Evolutionary conservation across 2,888 invertebrate genomes (phyloP).

Genomic region (Noctua janthe): DNA sequence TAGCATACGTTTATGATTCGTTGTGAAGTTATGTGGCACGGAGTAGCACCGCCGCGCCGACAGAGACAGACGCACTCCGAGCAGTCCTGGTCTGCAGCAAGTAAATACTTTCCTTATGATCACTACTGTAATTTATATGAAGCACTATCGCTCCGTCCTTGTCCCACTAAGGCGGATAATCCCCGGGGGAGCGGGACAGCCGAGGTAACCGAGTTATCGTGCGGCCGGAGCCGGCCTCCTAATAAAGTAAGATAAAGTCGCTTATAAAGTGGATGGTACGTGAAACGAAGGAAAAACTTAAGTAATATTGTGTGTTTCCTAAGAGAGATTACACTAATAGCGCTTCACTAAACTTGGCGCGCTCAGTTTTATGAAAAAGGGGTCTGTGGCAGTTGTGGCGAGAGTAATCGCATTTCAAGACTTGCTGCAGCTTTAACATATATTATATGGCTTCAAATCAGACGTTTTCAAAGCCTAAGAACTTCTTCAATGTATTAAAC

Average conservation of each 20-base stretch:
- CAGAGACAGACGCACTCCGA: not conserved
- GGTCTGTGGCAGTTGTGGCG: not conserved
- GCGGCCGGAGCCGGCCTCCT: conserved; percentile 46
- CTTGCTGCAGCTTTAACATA: conserved; percentile 3
- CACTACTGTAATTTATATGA: conserved; percentile 56
- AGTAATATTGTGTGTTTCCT: conserved; percentile 66
- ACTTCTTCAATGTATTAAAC: conserved; percentile 1
- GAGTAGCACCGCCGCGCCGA: not conserved
- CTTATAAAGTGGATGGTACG: conserved; percentile 64
- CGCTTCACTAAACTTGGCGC: conserved; percentile 41
- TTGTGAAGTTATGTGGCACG: conserved; percentile 2
- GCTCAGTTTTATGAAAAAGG: conserved; percentile 30
- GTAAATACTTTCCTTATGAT: conserved; percentile 31
- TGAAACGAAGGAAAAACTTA: conserved; percentile 58
- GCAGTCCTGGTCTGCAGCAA: conserved; percentile 5
- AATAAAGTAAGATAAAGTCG: conserved; percentile 68
- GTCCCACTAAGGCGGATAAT: conserved; percentile 43
- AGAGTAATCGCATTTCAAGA: conserved; percentile 18
- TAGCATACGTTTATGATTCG: conserved; percentile 22
- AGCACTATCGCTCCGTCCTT: conserved; percentile 55
- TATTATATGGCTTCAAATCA: conserved; percentile 28
- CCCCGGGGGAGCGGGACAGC: conserved; percentile 34
- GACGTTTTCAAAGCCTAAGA: conserved; percentile 16
- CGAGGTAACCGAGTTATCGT: conserved; percentile 52
- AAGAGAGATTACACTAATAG: conserved; percentile 63